Evolutionary conservation across 2,888 invertebrate genomes (phyloP).

Genomic region (Yponomeuta malinellus): DNA sequence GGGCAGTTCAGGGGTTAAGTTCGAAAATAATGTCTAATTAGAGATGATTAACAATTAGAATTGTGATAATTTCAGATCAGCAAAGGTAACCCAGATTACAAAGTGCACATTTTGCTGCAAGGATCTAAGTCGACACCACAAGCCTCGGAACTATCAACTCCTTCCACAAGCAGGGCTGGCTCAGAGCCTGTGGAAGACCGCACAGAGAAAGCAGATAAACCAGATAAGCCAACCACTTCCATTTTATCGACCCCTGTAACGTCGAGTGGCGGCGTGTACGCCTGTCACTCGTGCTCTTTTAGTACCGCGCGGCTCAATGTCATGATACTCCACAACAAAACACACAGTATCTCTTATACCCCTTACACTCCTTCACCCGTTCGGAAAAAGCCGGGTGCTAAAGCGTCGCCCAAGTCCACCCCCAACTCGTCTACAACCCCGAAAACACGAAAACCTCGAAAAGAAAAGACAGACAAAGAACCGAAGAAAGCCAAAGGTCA

Average conservation of each 20-base stretch:
- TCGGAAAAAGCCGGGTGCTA: constrained; percentile 43
- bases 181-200: constrained; percentile 30
- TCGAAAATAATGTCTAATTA: background rate
- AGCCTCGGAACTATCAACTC: constrained; percentile 26
- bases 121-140: constrained; percentile 49
- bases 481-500: constrained; percentile 41
- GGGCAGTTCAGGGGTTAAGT: too few relatives aligned
- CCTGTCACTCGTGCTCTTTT: constrained; percentile 80
- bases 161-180: constrained; percentile 43
- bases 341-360: constrained; percentile 75
- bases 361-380: constrained; percentile 64
- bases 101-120: constrained; percentile 79
- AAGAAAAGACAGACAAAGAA: constrained; percentile 22
- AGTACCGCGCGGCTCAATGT: constrained; percentile 82
- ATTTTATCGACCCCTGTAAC: constrained; percentile 36
- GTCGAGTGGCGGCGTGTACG: constrained; percentile 63
- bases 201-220: constrained; percentile 25
- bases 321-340: constrained; percentile 83
- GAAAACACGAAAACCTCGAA: constrained; percentile 46
- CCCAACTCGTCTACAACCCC: constrained; percentile 41
- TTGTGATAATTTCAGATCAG: constrained; percentile 39
- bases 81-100: constrained; percentile 71
- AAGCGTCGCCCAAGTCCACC: constrained; percentile 37
- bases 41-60: background rate
- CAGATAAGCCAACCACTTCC: constrained; percentile 18